Base-by-base conservation (phyloP, 1,140 invertebrate species). In the Scaptomyza hsui region DNA sequence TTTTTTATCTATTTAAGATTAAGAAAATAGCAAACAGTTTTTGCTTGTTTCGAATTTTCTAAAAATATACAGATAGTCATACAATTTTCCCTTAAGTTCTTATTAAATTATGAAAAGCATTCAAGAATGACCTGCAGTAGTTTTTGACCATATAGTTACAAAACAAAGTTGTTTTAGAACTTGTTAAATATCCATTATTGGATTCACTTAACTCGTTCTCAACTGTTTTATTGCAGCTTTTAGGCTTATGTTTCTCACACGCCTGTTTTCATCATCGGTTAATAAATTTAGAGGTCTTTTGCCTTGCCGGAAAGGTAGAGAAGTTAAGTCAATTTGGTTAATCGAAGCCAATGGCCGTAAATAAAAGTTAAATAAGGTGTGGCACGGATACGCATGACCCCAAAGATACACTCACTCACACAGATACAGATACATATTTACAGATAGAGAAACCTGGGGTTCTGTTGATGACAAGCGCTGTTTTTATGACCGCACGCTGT, bases 311-410 rank as follows among this genome's bases (percentile, higher is more conserved):
- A 24, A 42, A 39, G 26, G 41, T 44, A 53, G 13, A 16, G 16
- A 37, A 42, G 52, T 52, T 57, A 64, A 9, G 70, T 52, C 78
- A 83, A 83, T 83, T 83, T 83, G 61, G 80, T 77, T 83, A 83
- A 83, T 72, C 79, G 79, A 83, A 67, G 60, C 32, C 55, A 55
- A 65, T 52, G 51, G 41, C 55, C 44, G 64, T 74, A 71, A 82
- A 75, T 65, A 74, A 29, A 42, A 37, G 41, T 72, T 48, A 29
- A 52, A 37, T 21, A 78, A 83, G 79, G 80, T 83, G 79, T 79
- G 80, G 61, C 75, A 64, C 24, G 69, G 53, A 53, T 45, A 39
- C 13, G 19, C 42, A 9, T 29, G 41, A 15, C 44, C 21, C 12
- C 16, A 13, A 13, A 65, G 29, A 13, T 32, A 19, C 29, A 69